Evolutionary conservation across 2,888 invertebrate genomes (phyloP), one percentile per base, ranked within the genome.

Genomic region (Ommatoiulus sabulosus): DNA sequence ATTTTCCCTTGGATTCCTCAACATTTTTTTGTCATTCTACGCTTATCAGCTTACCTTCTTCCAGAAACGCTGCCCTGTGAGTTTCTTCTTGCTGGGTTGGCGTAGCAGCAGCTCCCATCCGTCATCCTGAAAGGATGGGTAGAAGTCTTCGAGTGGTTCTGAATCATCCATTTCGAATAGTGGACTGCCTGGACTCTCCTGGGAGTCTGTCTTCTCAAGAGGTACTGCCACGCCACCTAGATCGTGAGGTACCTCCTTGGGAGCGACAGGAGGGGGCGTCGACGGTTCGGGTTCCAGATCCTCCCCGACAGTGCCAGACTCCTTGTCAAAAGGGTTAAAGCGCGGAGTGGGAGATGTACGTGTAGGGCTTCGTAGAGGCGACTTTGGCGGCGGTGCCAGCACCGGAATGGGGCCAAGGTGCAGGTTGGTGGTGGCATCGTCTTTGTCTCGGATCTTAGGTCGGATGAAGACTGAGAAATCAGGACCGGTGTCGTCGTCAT

Each of bases 61-160:
- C 99, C 99, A 99, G 93, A 97, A 98, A 91, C 96, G 94, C 92
- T 97, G 97, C 0, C 97, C 97, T 0, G 98, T 98, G 90, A 98
- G 97, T 93, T 98, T 98, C 94, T 98, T 98, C 93, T 98, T 98
- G 92, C 97, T 97, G 1, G 98, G 98, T 92, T 98, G 98, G 1
- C 99, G 94, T 88, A 99, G 93, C 91, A 98, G 97, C 96, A 99
- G 96, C 92, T 98, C 98, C 98, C 99, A 99, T 44, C 98, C 98
- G 44, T 97, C 96, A 0, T 96, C 97, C 0, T 93, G 92, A 92
- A 95, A 96, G 90, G 94, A 94, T 48, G 95, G 94, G 87, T 97
- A 94, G 93, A 98, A 99, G 88, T 97, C 96, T 92, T 97, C 97
- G 88, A 99, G 94, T 0, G 98, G 98, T 92, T 96, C 95, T 0